Evolutionary conservation across 2,113 vertebrate species (phyloP), one percentile per base, ranked within the genome.

Genomic region (Parotia lawesii): DNA sequence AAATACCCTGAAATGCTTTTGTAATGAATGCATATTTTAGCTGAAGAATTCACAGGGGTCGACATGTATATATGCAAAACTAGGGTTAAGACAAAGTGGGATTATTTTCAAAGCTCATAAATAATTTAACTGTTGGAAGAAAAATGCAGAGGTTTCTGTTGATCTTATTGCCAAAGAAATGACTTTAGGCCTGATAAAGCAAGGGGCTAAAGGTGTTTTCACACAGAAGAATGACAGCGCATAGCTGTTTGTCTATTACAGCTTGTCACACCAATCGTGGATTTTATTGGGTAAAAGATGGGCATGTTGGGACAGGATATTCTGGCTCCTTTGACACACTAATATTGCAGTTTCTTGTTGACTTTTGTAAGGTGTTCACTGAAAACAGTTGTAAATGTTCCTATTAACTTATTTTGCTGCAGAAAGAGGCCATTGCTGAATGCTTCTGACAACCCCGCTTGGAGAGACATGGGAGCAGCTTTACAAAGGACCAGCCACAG

Each of bases 21-120:
- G 67, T 94, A 97, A 95, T 86, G 93, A 96, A 90, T 85, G 90
- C 92, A 76, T 96, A 93, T 92, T 97, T 95, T 92, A 87, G 73
- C 70, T 77, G 78, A 91, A 87, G 90, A 71, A 92, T 96, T 96
- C 85, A 74, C 74, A 57, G 72, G 80, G 87, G 61, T 93, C 7
- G 22, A 74, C 57, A 58, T 38, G 56, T 88, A 94, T 93, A 82
- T 90, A 90, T 91, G 93, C 94, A 96, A 97, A 96, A 93, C 69
- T 94, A 89, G 80, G 92, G 73, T 96, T 89, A 93, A 93, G 90
- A 90, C 88, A 91, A 92, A 93, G 64, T 79, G 47, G 78, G 85
- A 93, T 92, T 95, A 94, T 93, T 96, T 96, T 83, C 92, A 78
- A 93, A 86, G 61, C 69, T 96, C 84, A 94, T 92, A 93, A 96